phyloP scores from a whole-genome alignment of 2,797 vertebrate genomes.

The Myotis myotis region DNA sequence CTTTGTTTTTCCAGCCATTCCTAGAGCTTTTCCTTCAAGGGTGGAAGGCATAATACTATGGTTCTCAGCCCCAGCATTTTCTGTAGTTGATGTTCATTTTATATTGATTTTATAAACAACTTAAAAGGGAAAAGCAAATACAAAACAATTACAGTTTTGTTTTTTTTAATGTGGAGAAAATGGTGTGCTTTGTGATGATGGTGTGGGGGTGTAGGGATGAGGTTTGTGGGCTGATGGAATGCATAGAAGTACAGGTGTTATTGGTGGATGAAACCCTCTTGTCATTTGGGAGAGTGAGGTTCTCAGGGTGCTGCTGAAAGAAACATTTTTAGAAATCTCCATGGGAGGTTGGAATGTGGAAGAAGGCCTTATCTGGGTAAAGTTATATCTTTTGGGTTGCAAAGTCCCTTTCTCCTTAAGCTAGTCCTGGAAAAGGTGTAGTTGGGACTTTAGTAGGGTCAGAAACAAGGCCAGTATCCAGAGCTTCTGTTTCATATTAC shows the following conservation, averaged over 20 bases:
- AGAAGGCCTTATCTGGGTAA: no score
- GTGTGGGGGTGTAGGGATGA: background rate
- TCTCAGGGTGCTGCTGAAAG: no score
- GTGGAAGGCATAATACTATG: background rate
- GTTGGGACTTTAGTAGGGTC: no score
- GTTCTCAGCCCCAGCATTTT: background rate
- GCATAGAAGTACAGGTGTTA: background rate
- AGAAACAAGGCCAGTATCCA: no score
- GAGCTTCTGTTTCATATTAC: no score
- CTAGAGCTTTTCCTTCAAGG: background rate
- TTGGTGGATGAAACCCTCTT: no score
- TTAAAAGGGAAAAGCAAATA: background rate
- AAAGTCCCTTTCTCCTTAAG: no score
- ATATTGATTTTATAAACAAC: background rate
- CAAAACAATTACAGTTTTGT: background rate
- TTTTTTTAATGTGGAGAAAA: background rate
- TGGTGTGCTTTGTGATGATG: background rate
- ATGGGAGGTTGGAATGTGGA: no score
- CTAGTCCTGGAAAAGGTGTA: no score
- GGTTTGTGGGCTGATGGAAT: background rate
- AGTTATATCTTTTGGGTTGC: no score
- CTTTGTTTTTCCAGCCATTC: background rate
- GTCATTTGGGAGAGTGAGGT: no score
- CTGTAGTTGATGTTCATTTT: background rate
- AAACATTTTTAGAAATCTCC: no score